phyloP scores from a whole-genome alignment of 2,797 vertebrate genomes.

The Kryptopterus vitreolus region DNA sequence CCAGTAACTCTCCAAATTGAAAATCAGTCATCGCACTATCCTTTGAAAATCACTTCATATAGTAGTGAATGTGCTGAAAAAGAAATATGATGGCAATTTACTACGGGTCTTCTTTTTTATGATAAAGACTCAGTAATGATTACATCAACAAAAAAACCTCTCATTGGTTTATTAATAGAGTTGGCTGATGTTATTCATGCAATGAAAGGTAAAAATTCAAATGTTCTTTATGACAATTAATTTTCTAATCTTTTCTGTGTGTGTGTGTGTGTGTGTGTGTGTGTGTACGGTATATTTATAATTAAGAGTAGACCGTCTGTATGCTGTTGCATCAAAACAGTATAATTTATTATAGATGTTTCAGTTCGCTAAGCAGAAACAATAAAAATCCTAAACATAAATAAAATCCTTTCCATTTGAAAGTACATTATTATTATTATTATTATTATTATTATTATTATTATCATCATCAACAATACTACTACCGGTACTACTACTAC shows the following conservation, averaged over 20 bases:
- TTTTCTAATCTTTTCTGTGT: conserved; percentile 38
- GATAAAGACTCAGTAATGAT: conserved; percentile 52
- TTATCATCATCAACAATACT: no score
- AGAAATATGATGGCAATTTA: conserved; percentile 52
- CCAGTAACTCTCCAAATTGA: conserved; percentile 60
- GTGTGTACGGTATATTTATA: neutral
- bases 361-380: no score
- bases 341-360: no score
- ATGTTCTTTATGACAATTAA: conserved; percentile 55
- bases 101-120: conserved; percentile 39
- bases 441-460: no score
- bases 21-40: conserved; percentile 53
- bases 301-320: neutral
- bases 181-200: conserved; percentile 47
- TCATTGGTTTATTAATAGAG: conserved; percentile 55
- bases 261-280: conserved; percentile 15
- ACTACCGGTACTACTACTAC: no score
- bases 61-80: conserved; percentile 45
- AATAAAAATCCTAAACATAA: no score
- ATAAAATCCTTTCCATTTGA: no score
- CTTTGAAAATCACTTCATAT: conserved; percentile 56
- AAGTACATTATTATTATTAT: no score
- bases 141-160: conserved; percentile 50
- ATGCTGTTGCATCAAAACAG: conserved; percentile 20
- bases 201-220: conserved; percentile 46